A percentile compares a stretch with the other conserved stretches of the same genome.
Conservation (phyloP, 2,797 vertebrate species). For the Ctenopoma multispine region DNA sequence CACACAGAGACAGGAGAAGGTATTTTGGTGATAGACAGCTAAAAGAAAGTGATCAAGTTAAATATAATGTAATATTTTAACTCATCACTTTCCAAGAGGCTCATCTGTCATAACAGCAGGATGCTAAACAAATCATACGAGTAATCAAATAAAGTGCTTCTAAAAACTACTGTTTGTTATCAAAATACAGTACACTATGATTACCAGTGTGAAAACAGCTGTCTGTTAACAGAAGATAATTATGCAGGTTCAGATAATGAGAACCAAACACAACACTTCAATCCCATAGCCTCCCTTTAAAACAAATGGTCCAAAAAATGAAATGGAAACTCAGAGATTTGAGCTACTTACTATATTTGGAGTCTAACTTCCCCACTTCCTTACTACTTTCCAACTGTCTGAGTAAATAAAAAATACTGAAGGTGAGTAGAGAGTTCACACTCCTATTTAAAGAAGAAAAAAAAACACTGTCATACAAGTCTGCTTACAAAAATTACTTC, state of each 20-base stretch:
- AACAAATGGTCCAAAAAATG: neutral
- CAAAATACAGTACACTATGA: conserved; percentile 8
- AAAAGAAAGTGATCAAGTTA: conserved; percentile 28
- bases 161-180: conserved; percentile 18
- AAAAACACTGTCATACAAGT: conserved; percentile 47
- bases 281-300: neutral
- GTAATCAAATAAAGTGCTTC: conserved; percentile 41
- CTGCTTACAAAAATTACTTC: conserved; percentile 62
- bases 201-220: conserved; percentile 18
- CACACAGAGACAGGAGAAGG: conserved; percentile 4
- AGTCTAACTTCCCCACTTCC: conserved; percentile 13
- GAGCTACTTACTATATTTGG: neutral
- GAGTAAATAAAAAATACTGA: conserved; percentile 41
- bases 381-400: conserved; percentile 36
- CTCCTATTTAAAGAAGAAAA: conserved; percentile 21
- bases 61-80: conserved; percentile 38
- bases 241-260: conserved; percentile 11
- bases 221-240: conserved; percentile 13
- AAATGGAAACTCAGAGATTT: neutral
- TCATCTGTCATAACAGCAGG: conserved; percentile 54
- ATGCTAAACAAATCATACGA: conserved; percentile 44
- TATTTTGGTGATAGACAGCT: conserved; percentile 6
- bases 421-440: conserved; percentile 37
- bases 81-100: conserved; percentile 39
- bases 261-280: neutral